phyloP scores from a whole-genome alignment of 2,797 vertebrate genomes.

The Pempheris klunzingeri region DNA sequence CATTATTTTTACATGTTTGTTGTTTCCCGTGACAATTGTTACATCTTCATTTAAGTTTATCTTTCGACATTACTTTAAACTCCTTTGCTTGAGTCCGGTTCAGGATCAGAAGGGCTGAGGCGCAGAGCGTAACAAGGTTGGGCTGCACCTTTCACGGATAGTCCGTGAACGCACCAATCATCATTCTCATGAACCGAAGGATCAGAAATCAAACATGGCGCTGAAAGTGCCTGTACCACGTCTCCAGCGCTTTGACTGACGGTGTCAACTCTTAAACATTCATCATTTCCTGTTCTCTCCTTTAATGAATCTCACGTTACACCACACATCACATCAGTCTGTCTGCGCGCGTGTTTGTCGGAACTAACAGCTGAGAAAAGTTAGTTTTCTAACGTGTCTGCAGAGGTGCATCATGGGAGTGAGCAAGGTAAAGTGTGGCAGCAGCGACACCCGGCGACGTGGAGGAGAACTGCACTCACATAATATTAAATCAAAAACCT shows the following conservation, averaged over 20 bases:
- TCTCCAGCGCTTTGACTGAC: not conserved
- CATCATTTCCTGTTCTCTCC: fast-evolving
- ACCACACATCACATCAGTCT: fast-evolving
- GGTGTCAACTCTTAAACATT: conserved; percentile 8
- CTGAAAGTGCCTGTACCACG: fast-evolving
- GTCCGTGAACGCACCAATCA: conserved; percentile 45
- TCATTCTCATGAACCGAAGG: conserved; percentile 66
- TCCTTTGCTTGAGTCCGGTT: no score
- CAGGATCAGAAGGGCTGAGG: conserved; percentile 74
- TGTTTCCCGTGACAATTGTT: no score
- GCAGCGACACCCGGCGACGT: conserved; percentile 11
- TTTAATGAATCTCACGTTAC: fast-evolving
- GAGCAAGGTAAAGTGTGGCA: fast-evolving
- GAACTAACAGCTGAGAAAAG: fast-evolving
- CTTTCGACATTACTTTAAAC: no score
- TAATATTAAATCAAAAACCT: no score
- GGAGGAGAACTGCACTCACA: not conserved
- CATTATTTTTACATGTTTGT: no score
- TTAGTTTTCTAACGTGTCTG: fast-evolving
- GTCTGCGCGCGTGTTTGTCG: no score
- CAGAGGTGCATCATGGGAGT: conserved; percentile 70
- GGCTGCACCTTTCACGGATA: conserved; percentile 56
- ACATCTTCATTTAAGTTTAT: no score
- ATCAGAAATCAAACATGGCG: fast-evolving
- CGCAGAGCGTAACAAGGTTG: conserved; percentile 64